Evolutionary conservation across 53 echinoderm and acorn worm genomes (phyloP), one percentile per base, ranked within the genome.

Genomic region (Echinometra lucunter): DNA sequence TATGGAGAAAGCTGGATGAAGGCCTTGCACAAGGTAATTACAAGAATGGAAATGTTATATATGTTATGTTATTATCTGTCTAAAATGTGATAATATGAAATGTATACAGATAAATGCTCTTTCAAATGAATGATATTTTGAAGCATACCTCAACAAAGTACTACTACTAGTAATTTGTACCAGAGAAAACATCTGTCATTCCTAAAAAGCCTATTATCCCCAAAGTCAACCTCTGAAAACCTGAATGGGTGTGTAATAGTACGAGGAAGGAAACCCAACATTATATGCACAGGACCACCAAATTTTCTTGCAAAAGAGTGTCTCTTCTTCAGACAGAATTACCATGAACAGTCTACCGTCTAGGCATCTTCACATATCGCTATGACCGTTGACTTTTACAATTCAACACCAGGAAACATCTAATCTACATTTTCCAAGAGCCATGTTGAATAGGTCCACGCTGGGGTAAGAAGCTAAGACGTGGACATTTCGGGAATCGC

Each of bases 371-470:
- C 30, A n/a, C 47, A 85, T 30, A 28, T 15, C 44, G 30, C 9
- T 47, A 28, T n/a, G 28, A 45, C 45, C 49, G 83, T 85, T 85
- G 49, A 85, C 85, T 45, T 85, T 53, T 49, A 3, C 85, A 0
- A 49, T 49, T 85, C n/a, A 49, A 85, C 69, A 69, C 23, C 30
- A 49, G 28, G 49, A 49, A 85, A 85, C 85, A 85, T 47, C 49
- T 19, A 81, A 44, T 81, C 44, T 81, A 49, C 85, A 85, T 85
- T 30, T 28, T 45, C 30, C 30, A 49, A 85, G 85, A 47, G 47
- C 30, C 4, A 6, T 7, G 81, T 0, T 49, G 28, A 18, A 44
- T 45, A 63, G 9, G 28, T 45, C 47, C n/a, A 16, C 4, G 85
- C 45, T 47, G 30, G 12, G 44, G 44, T 81, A 42, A 81, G 28